phyloP scores from a whole-genome alignment of 1,140 invertebrate species.

The Vanessa atalanta region DNA sequence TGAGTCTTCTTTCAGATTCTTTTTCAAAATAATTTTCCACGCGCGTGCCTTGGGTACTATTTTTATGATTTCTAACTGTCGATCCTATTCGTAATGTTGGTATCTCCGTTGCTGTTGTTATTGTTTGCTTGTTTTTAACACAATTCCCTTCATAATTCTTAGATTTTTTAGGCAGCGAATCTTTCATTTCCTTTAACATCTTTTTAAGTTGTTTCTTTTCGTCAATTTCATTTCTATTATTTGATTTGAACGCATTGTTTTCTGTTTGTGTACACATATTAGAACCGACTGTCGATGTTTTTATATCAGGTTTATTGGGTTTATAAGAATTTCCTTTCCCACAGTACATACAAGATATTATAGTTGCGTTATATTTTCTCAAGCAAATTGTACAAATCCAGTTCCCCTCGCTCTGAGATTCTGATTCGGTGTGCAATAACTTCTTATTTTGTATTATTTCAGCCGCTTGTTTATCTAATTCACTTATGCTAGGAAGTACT shows the following conservation, averaged over 20 bases:
- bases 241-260: slow-evolving; percentile 31
- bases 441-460: slow-evolving; percentile 84
- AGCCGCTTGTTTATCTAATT: slow-evolving; percentile 88
- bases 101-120: slow-evolving; percentile 47
- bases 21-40: not conserved
- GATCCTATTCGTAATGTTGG: slow-evolving; percentile 63
- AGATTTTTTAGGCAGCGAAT: slow-evolving; percentile 67
- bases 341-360: slow-evolving; percentile 60
- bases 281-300: slow-evolving; percentile 28
- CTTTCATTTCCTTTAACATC: slow-evolving; percentile 77
- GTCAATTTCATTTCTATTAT: slow-evolving; percentile 40
- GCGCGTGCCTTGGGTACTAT: not conserved
- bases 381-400: slow-evolving; percentile 68
- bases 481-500: slow-evolving; percentile 89
- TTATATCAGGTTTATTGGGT: slow-evolving; percentile 13
- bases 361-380: slow-evolving; percentile 57
- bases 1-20: not conserved
- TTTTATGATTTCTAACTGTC: slow-evolving; percentile 8
- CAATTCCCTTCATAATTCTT: slow-evolving; percentile 42
- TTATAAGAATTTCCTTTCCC: slow-evolving; percentile 16
- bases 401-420: slow-evolving; percentile 30
- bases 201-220: slow-evolving; percentile 70
- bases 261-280: slow-evolving; percentile 62
- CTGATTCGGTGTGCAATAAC: slow-evolving; percentile 31
- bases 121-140: slow-evolving; percentile 6